Percentiles rank a stretch among this genome's conserved stretches.
phyloP scores from a whole-genome alignment of 2,888 invertebrate genomes.

The Rhabditoides inermis region DNA sequence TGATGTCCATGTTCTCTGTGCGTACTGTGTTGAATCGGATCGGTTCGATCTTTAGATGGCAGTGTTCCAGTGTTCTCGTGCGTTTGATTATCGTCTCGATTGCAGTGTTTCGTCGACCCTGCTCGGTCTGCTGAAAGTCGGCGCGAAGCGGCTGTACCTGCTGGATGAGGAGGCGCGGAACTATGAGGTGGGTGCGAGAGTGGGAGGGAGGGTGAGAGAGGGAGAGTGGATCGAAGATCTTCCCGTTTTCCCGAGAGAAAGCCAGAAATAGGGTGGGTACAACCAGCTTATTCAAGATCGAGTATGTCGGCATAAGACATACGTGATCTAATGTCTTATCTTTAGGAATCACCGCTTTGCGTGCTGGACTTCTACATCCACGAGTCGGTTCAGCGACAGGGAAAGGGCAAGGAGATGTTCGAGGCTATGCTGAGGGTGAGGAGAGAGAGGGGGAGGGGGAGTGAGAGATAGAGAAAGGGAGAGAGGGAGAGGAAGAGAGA shows the following conservation, averaged over 20 bases:
- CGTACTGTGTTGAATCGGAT: too few species aligned
- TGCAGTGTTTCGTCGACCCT: conserved; percentile 23
- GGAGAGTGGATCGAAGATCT: too few species aligned
- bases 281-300: too few species aligned
- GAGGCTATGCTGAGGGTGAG: conserved; percentile 75
- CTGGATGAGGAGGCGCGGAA: conserved; percentile 25
- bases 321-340: too few species aligned
- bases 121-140: conserved; percentile 80
- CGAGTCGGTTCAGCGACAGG: conserved; percentile 73
- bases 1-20: too few species aligned
- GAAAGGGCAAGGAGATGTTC: conserved; percentile 75
- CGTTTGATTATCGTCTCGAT: not conserved
- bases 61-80: not conserved
- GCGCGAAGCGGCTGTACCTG: conserved; percentile 73
- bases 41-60: not conserved
- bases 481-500: not conserved
- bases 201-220: too few species aligned
- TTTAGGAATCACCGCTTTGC: conserved; percentile 65
- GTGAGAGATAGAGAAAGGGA: not conserved
- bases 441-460: not conserved
- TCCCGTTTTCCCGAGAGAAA: too few species aligned
- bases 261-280: too few species aligned
- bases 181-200: too few species aligned
- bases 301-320: too few species aligned
- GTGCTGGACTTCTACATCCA: conserved; percentile 86